These are phyloP conservation scores for Amblyraja radiata DNA, from an alignment of 2,797 vertebrate genomes.

Conservation along the genomic window DNA sequence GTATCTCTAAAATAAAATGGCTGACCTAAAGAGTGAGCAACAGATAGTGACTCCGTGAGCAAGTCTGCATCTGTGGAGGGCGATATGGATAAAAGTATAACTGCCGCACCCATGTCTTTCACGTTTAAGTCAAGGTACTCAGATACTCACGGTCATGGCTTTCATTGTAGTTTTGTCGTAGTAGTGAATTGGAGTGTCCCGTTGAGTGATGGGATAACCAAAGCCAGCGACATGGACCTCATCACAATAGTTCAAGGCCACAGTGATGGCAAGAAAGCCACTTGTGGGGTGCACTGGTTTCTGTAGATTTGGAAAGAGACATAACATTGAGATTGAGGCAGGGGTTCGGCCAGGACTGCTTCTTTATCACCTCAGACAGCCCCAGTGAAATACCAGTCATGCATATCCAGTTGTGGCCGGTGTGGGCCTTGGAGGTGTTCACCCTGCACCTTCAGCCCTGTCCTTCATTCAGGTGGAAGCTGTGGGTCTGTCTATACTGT, in stretches of 20 bases:
- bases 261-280: constrained; percentile 77
- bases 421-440: too few relatives aligned
- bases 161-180: constrained; percentile 76
- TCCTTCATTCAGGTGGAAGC: too few relatives aligned
- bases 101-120: background rate
- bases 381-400: too few relatives aligned
- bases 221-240: constrained; percentile 83
- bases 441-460: too few relatives aligned
- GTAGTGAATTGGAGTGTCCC: constrained; percentile 78
- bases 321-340: background rate
- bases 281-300: constrained; percentile 71
- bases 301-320: constrained; percentile 47
- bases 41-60: too few relatives aligned
- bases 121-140: background rate
- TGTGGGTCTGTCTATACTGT: background rate
- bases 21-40: too few relatives aligned
- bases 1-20: too few relatives aligned
- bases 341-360: background rate
- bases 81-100: too few relatives aligned
- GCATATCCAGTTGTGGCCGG: too few relatives aligned
- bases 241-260: constrained; percentile 88
- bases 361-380: background rate
- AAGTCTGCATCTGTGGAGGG: too few relatives aligned
- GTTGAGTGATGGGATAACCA: constrained; percentile 73
- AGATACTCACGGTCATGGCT: constrained; percentile 73